Conservation (phyloP, 2,888 invertebrate genomes). For the Pandemis cinnamomeana region DNA sequence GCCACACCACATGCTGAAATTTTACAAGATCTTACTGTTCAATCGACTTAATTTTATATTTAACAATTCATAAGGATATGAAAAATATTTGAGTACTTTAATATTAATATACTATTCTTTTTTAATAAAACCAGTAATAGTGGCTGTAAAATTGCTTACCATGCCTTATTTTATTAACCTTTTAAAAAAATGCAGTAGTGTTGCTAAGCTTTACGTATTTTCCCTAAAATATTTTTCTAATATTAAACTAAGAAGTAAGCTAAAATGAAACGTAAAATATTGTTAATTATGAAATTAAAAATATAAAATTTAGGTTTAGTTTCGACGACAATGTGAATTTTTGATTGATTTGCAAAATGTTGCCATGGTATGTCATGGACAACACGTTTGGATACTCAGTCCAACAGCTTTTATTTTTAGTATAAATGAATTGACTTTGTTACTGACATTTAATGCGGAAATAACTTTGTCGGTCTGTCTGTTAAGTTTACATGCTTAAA, state of each 20-base stretch:
- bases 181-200: slow-evolving; percentile 9
- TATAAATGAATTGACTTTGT: background rate
- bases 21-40: background rate
- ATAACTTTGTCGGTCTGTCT: too few species aligned
- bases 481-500: too few species aligned
- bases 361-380: slow-evolving; percentile 23
- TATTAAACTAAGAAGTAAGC: background rate
- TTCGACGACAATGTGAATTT: background rate
- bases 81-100: background rate
- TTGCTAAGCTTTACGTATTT: slow-evolving; percentile 14
- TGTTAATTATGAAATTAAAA: background rate
- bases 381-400: slow-evolving; percentile 27
- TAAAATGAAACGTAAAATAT: background rate
- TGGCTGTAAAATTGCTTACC: slow-evolving; percentile 10
- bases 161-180: background rate
- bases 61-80: background rate
- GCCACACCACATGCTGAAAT: slow-evolving; percentile 13
- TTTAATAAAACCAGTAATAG: background rate
- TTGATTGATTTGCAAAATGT: slow-evolving; percentile 38
- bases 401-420: background rate
- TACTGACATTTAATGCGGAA: too few species aligned
- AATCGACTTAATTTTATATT: background rate
- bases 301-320: background rate
- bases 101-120: background rate
- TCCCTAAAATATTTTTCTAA: background rate